Base-by-base conservation (phyloP, 37 sponge, comb jelly and placozoan species). In the Ianthella basta region DNA sequence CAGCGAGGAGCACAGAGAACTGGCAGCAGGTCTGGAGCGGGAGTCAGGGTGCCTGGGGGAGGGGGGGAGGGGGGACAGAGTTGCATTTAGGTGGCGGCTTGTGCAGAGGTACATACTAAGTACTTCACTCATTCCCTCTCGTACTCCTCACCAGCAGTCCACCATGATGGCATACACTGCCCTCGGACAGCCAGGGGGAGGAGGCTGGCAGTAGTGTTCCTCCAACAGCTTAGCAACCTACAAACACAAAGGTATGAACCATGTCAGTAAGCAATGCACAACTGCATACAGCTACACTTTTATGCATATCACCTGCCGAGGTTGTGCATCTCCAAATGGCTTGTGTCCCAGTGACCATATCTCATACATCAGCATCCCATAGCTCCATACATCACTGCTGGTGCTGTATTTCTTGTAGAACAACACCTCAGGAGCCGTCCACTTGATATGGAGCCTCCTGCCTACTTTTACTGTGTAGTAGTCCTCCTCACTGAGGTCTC, bases 81-180 rank as follows among this genome's bases (percentile, higher is more conserved):
- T n/a, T n/a, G n/a, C n/a, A n/a, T n/a, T n/a, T n/a, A n/a, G n/a
- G n/a, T n/a, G n/a, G n/a, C n/a, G n/a, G n/a, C n/a, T n/a, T n/a
- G n/a, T n/a, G n/a, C n/a, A n/a, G n/a, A n/a, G n/a, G n/a, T n/a
- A n/a, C n/a, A n/a, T n/a, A n/a, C n/a, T n/a, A n/a, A n/a, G n/a
- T n/a, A n/a, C n/a, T n/a, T n/a, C n/a, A n/a, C n/a, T n/a, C n/a
- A n/a, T 44, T 44, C n/a, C n/a, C n/a, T n/a, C n/a, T n/a, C n/a
- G n/a, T n/a, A n/a, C n/a, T n/a, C n/a, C 82, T 82, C 36, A 82
- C 82, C 82, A 82, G 20, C 82, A 82, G 82, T 82, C 23, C n/a
- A 82, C 37, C 82, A 82, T 82, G 56, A 82, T 25, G 24, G 21
- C 21, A 65, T 82, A 82, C 16, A 82, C 57, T 25, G 63, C 63